A percentile compares a stretch with the other conserved stretches of the same genome.
These are phyloP conservation scores for Eristalinus aeneus DNA, from an alignment of 2,888 invertebrate species.

Conservation along the genomic window DNA sequence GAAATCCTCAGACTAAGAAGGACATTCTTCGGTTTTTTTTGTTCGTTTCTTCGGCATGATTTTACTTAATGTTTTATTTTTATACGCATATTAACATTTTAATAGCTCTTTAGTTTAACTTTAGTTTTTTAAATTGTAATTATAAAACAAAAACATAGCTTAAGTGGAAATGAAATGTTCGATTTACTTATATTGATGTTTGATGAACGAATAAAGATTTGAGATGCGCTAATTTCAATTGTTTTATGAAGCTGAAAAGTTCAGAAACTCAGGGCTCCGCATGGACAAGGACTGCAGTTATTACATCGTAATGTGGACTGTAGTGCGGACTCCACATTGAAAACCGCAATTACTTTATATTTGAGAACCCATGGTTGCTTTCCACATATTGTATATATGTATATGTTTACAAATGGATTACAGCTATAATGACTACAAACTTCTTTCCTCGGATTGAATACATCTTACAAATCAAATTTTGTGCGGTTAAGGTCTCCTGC, in stretches of 20 bases:
- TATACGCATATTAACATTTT: conserved; percentile 36
- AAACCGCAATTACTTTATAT: no score
- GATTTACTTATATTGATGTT: not conserved
- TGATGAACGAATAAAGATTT: not conserved
- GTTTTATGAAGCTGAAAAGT: not conserved
- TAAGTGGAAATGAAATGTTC: not conserved
- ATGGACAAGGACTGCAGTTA: no score
- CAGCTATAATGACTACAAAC: no score
- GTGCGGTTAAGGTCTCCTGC: no score
- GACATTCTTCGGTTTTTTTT: conserved; percentile 3
- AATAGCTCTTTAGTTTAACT: conserved; percentile 35
- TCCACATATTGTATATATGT: no score
- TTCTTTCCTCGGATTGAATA: no score
- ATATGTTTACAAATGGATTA: no score
- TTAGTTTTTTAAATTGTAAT: conserved; percentile 43
- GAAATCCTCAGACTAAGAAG: not conserved
- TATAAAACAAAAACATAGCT: conserved; percentile 22
- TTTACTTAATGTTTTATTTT: conserved; percentile 55
- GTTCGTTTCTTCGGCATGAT: conserved; percentile 51
- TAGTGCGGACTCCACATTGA: no score
- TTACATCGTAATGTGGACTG: no score
- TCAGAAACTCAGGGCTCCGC: no score
- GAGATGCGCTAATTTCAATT: not conserved
- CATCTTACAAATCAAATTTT: no score
- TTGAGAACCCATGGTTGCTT: no score